Base-by-base conservation (phyloP, 1,140 invertebrate genomes). In the Marisa cornuarietis region DNA sequence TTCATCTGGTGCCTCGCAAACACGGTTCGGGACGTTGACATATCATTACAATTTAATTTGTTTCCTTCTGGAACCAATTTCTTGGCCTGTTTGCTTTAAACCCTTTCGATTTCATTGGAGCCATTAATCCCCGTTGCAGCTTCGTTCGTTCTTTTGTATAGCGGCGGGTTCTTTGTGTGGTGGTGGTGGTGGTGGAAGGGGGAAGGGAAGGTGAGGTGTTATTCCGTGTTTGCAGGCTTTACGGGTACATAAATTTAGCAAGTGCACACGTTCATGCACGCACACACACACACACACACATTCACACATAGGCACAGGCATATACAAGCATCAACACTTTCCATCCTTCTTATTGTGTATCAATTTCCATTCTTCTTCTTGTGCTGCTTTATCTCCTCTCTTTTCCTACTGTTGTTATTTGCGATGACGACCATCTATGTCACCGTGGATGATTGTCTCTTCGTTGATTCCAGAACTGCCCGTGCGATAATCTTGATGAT, bases 241-340 rank as follows among this genome's bases (percentile, higher is more conserved):
- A n/a, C 9, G 24, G 66, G n/a, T 0, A 26, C 66, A 26, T 13
- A 14, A 68, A 26, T 68, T 7, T 68, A n/a, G n/a, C 42, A 31
- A 13, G 24, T n/a, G 66, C n/a, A 68, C 42, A n/a, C 66, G 13
- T 31, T 14, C 66, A 2, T 14, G 1, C 6, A 18, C 66, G 5
- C 66, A 68, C 66, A 68, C 66, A 68, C 66, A 68, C 20, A 68
- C 66, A 68, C 6, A 18, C 66, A n/a, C 66, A 68, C 66, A 68
- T n/a, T n/a, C 66, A 68, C 66, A 68, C 20, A 68, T n/a, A n/a
- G n/a, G n/a, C 66, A 68, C 66, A 68, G 24, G 42, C 66, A 68
- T 10, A 68, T 31, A 5, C 14, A 68, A n/a, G 10, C 20, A 68
- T 31, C 6, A n/a, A 68, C 22, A n/a, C 62, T 65, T 24, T 24